These are phyloP conservation scores for Cremastinae sp. DNA, from an alignment of 2,888 invertebrate genomes.

Conservation along the genomic window DNA sequence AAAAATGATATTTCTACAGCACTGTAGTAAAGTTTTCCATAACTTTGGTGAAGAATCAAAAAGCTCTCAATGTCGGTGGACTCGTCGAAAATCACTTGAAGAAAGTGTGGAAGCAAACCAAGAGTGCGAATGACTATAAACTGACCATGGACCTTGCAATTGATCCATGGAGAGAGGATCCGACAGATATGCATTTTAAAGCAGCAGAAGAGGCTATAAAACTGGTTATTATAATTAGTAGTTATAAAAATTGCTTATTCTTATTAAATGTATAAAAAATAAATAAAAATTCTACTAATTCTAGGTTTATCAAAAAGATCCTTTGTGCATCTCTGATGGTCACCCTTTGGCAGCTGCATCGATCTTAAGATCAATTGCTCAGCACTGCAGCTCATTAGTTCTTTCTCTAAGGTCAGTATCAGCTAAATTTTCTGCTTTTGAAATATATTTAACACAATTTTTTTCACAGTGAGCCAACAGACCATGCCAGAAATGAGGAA, in stretches of 20 bases:
- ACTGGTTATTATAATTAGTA: conserved; percentile 51
- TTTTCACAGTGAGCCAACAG: conserved; percentile 61
- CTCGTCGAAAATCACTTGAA: conserved; percentile 63
- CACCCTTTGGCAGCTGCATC: conserved; percentile 64
- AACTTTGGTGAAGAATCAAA: conserved; percentile 66
- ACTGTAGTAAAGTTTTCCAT: conserved; percentile 64
- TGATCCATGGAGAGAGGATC: conserved; percentile 67
- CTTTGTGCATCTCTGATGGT: conserved; percentile 65
- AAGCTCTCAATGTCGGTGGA: conserved; percentile 42
- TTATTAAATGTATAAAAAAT: not conserved
- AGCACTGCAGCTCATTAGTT: conserved; percentile 62
- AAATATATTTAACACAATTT: not conserved
- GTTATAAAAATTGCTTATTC: not conserved
- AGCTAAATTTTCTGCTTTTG: conserved; percentile 1
- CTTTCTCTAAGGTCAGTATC: conserved; percentile 64
- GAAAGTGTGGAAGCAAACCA: conserved; percentile 57
- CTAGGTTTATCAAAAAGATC: conserved; percentile 63
- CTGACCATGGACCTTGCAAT: conserved; percentile 63
- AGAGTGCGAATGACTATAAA: conserved; percentile 62
- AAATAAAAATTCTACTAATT: conserved; percentile 1
- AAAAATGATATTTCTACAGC: conserved; percentile 52
- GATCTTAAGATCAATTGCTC: conserved; percentile 58
- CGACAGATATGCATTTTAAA: conserved; percentile 62
- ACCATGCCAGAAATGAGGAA: conserved; percentile 53
- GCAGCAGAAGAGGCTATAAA: conserved; percentile 65